These are phyloP conservation scores for Agapornis roseicollis DNA, from an alignment of 2,113 vertebrate species.

Conservation along the genomic window DNA sequence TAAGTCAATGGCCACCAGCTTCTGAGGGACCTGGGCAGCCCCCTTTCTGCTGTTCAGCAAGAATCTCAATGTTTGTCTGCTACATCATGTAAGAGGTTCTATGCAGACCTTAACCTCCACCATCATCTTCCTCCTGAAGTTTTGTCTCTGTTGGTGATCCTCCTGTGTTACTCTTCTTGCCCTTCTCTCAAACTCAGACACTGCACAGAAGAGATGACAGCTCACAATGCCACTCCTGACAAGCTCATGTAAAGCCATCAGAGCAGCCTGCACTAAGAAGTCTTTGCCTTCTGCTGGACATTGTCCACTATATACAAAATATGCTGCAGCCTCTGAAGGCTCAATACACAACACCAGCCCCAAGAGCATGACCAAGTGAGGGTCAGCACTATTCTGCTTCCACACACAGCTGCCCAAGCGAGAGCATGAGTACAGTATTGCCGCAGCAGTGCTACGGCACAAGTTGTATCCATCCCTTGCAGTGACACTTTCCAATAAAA, in stretches of 20 bases:
- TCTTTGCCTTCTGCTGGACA: neutral
- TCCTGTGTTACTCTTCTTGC: neutral
- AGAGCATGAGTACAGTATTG: neutral
- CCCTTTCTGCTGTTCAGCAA: neutral
- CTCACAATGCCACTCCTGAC: neutral
- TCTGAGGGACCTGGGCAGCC: neutral
- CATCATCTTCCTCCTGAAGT: neutral
- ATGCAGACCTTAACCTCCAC: neutral
- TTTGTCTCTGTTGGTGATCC: neutral
- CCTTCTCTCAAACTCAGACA: neutral
- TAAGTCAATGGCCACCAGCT: neutral
- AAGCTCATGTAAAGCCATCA: neutral
- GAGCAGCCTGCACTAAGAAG: neutral
- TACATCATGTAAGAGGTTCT: neutral
- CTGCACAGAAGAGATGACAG: neutral
- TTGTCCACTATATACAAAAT: neutral
- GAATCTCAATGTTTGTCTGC: neutral
- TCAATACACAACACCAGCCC: neutral
- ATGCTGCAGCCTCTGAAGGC: neutral
- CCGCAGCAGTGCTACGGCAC: neutral
- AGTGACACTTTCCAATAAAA: neutral
- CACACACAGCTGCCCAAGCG: neutral
- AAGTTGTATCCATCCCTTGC: neutral
- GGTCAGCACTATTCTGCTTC: neutral
- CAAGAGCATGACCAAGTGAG: neutral